Percentiles rank a stretch among this genome's conserved stretches.
phyloP scores from a whole-genome alignment of 2,888 invertebrate species.

The Hemithea aestivaria region DNA sequence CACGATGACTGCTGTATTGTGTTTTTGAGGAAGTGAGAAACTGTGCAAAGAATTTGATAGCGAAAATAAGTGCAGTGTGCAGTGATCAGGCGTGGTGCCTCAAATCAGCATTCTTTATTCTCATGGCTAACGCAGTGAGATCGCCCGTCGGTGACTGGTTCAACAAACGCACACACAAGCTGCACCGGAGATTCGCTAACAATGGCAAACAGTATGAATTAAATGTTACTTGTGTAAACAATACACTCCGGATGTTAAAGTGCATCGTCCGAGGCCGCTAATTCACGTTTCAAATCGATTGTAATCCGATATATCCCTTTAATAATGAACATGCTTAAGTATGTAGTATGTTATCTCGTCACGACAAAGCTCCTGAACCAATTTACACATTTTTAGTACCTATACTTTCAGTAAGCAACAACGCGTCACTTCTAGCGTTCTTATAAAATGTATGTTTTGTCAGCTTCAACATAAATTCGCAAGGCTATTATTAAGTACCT shows the following conservation, averaged over 20 bases:
- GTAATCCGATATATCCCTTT: slow-evolving; percentile 12
- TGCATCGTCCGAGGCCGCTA: slow-evolving; percentile 27
- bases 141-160: slow-evolving; percentile 67
- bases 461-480: slow-evolving; percentile 4
- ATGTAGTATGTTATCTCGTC: too few relatives aligned
- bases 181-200: slow-evolving; percentile 60
- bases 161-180: slow-evolving; percentile 59
- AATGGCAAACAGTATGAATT: slow-evolving; percentile 69
- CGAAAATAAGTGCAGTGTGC: slow-evolving; percentile 47
- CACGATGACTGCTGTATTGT: slow-evolving; percentile 52
- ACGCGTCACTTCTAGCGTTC: too few relatives aligned
- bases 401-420: too few relatives aligned
- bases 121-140: slow-evolving; percentile 62
- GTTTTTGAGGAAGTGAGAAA: slow-evolving; percentile 43
- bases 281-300: slow-evolving; percentile 15
- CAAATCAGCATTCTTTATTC: slow-evolving; percentile 32
- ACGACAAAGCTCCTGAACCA: too few relatives aligned
- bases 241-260: slow-evolving; percentile 31
- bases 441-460: too few relatives aligned
- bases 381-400: too few relatives aligned
- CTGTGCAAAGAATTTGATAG: slow-evolving; percentile 53
- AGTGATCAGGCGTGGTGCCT: slow-evolving; percentile 38
- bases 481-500: slow-evolving; percentile 1
- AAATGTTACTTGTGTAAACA: slow-evolving; percentile 30
- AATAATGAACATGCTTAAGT: too few relatives aligned